These are phyloP conservation scores for Acanthococcus lagerstroemiae DNA, from an alignment of 2,888 invertebrate species.

Conservation along the genomic window DNA sequence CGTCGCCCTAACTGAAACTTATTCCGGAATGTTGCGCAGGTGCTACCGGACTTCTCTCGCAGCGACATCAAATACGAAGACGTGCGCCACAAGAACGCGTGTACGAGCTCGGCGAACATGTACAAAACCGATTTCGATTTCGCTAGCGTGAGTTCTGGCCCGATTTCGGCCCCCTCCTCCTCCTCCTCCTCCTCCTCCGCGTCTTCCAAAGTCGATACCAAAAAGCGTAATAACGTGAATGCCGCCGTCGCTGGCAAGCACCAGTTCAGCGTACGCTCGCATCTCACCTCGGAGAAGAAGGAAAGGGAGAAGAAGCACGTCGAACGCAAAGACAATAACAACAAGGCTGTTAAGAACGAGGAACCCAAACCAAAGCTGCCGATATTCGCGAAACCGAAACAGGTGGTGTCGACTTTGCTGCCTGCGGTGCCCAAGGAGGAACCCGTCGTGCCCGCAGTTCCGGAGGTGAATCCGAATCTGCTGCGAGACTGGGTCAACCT, in stretches of 20 bases:
- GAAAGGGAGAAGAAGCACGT: not conserved
- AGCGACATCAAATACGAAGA: constrained; percentile 20
- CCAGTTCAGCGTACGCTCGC: not conserved
- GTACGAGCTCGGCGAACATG: not conserved
- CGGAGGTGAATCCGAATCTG: constrained; percentile 12
- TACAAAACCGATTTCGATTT: constrained; percentile 22
- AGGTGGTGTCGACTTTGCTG: not conserved
- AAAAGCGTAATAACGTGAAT: not conserved
- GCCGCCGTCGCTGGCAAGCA: not conserved
- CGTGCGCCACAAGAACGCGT: constrained; percentile 7
- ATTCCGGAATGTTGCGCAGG: not conserved
- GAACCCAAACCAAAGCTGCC: not conserved
- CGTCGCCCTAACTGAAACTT: no score
- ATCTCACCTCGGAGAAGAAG: not conserved
- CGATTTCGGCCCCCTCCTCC: not conserved
- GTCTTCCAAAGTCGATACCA: constrained; percentile 17
- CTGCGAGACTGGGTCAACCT: constrained; percentile 14
- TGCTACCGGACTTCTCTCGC: constrained; percentile 20
- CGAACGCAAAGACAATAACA: not conserved
- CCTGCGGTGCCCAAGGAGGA: not conserved
- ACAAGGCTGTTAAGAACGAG: not conserved
- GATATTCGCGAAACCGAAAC: not conserved
- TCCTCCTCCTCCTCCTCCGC: no score
- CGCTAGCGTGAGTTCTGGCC: not conserved
- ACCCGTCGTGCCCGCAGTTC: not conserved